These are phyloP conservation scores for Helicolenus hilgendorfi DNA, from an alignment of 2,797 vertebrate genomes.

Conservation along the genomic window DNA sequence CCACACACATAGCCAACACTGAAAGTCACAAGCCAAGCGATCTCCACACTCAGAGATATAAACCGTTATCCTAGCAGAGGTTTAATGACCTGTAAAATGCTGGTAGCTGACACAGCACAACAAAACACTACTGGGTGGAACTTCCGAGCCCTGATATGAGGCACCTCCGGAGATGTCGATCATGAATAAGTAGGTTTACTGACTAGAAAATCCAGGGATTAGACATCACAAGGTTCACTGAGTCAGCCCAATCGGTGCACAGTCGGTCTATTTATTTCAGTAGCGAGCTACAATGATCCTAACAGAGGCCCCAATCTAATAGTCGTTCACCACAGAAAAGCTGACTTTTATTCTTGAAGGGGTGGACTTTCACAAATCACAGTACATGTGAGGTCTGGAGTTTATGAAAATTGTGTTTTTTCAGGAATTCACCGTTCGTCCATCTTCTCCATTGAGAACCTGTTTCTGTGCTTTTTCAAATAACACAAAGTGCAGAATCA, in stretches of 20 bases:
- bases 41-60: slow-evolving; percentile 41
- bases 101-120: slow-evolving; percentile 23
- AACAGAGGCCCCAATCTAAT: slow-evolving; percentile 21
- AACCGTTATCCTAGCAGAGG: slow-evolving; percentile 34
- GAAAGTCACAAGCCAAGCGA: slow-evolving; percentile 17
- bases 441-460: neutral
- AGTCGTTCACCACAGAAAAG: neutral
- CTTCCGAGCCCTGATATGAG: slow-evolving; percentile 27
- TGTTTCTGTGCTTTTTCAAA: neutral
- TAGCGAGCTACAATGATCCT: slow-evolving; percentile 63
- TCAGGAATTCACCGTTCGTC: neutral
- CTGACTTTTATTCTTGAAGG: neutral
- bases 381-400: neutral
- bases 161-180: slow-evolving; percentile 62
- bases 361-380: neutral
- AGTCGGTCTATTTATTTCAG: slow-evolving; percentile 65
- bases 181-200: slow-evolving; percentile 80
- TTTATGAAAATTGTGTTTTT: neutral
- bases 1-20: slow-evolving; percentile 20
- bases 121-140: slow-evolving; percentile 40
- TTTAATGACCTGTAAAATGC: slow-evolving; percentile 57
- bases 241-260: slow-evolving; percentile 74
- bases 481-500: neutral
- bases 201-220: slow-evolving; percentile 88
- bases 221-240: slow-evolving; percentile 83